Percentiles rank a stretch among this genome's conserved stretches.
Conservation (phyloP, 2,797 vertebrate genomes). For the Adelosebastes latens region DNA sequence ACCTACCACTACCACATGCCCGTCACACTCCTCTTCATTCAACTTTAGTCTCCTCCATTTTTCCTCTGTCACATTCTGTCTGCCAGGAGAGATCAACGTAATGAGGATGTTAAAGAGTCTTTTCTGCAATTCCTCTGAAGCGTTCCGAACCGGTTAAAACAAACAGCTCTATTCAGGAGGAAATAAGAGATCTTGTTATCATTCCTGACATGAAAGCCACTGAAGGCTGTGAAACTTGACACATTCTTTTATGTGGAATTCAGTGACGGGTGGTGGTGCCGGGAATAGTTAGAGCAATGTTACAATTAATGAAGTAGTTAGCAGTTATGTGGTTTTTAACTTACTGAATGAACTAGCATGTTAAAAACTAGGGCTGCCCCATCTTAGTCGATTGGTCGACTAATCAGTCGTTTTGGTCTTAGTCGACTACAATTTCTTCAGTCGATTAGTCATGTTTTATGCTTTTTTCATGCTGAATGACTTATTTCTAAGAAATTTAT, state of each 20-base stretch:
- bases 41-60: constrained; percentile 24
- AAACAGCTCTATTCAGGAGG: constrained; percentile 8
- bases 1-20: not conserved
- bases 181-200: constrained; percentile 34
- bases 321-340: not conserved
- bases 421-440: not conserved
- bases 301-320: not conserved
- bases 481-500: not conserved
- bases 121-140: constrained; percentile 39
- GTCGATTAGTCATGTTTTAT: not conserved
- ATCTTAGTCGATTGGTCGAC: not conserved
- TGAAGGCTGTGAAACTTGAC: constrained; percentile 18
- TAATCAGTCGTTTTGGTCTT: too few species aligned
- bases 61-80: constrained; percentile 26
- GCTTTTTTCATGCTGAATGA: not conserved
- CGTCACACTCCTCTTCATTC: not conserved
- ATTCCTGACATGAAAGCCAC: constrained; percentile 23
- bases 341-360: not conserved
- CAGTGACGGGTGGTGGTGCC: not conserved
- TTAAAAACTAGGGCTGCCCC: not conserved
- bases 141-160: constrained; percentile 24
- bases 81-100: constrained; percentile 35
- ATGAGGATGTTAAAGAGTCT: constrained; percentile 39
- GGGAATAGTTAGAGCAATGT: not conserved
- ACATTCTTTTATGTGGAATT: not conserved